Evolutionary conservation across 2,888 invertebrate genomes (phyloP), one percentile per base, ranked within the genome.

Genomic region (Scaptomyza parva): DNA sequence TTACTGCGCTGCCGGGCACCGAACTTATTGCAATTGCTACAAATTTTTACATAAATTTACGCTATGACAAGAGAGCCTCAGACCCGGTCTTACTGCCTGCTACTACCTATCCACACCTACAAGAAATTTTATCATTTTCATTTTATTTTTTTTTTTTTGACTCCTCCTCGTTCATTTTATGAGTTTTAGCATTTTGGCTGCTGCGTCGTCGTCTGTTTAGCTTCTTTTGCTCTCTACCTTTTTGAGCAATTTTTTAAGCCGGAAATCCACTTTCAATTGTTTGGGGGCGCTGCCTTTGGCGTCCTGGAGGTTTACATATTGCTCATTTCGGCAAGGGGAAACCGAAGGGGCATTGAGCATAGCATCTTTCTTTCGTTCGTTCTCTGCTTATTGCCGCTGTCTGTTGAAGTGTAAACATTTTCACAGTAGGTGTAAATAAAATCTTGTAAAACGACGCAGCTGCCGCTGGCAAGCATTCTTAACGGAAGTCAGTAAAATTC

Each of bases 261-360:
- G 88, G 88, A 80, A 88, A 87, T 88, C 88, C 88, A 89, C 88
- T 88, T 89, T 88, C 85, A 84, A 89, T 88, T 89, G 88, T 88
- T 88, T 78, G 88, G 70, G 70, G 72, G 74, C 64, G 61, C 78
- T 62, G 87, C 87, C 85, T 69, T 66, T 59, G 61, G 81, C 84
- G 48, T 83, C 65, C 66, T 44, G 79, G 67, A 70, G 77, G 75
- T 79, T 77, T 87, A 79, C 82, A 82, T 88, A 81, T 88, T 82
- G 82, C 82, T 72, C 76, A 81, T 86, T 87, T 85, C 59, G 22
- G 40, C 55, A 47, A n/a, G 2, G 47, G 47, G 18, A 18, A n/a
- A n/a, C 37, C 45, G 39, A 18, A 44, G 52, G 55, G 55, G 52
- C 48, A 30, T 47, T 47, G 28, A 50, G 33, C 44, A 40, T n/a